Percentiles rank a stretch among this genome's conserved stretches.
Conservation (phyloP, 2,797 vertebrate species). For the Pampus argenteus region DNA sequence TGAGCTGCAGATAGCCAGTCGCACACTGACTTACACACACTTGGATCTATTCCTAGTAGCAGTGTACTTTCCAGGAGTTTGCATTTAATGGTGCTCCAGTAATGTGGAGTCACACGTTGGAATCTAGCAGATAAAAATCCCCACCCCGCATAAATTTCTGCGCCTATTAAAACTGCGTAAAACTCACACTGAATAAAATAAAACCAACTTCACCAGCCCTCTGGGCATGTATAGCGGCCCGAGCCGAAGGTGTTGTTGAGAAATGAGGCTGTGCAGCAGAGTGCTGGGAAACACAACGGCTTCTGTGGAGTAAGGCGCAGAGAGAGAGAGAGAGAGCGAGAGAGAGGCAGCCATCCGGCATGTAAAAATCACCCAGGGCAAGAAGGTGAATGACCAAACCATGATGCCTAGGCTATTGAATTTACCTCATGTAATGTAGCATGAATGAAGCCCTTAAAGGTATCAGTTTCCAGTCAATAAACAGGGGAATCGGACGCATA, state of each 20-base stretch:
- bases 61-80: constrained; percentile 63
- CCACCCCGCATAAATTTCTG: constrained; percentile 46
- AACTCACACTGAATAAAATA: constrained; percentile 72
- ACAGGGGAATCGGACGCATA: constrained; percentile 67
- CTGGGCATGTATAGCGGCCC: constrained; percentile 35
- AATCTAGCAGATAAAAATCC: constrained; percentile 62
- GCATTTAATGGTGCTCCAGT: constrained; percentile 53
- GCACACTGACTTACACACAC: constrained; percentile 28
- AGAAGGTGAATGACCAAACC: constrained; percentile 55
- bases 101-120: constrained; percentile 60
- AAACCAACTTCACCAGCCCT: constrained; percentile 61
- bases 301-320: constrained; percentile 36
- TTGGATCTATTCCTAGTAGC: constrained; percentile 63
- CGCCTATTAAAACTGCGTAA: constrained; percentile 59
- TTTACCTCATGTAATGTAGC: constrained; percentile 71
- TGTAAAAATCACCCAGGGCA: constrained; percentile 66
- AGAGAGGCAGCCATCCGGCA: constrained; percentile 47
- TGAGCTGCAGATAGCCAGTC: constrained; percentile 61
- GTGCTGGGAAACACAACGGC: constrained; percentile 49
- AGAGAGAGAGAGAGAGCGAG: constrained; percentile 15
- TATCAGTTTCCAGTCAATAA: constrained; percentile 83
- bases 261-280: constrained; percentile 48
- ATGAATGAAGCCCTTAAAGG: constrained; percentile 82
- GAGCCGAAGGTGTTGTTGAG: constrained; percentile 45
- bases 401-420: constrained; percentile 66